These are phyloP conservation scores for Rhineura floridana DNA, from an alignment of 2,113 vertebrate genomes.

Conservation along the genomic window DNA sequence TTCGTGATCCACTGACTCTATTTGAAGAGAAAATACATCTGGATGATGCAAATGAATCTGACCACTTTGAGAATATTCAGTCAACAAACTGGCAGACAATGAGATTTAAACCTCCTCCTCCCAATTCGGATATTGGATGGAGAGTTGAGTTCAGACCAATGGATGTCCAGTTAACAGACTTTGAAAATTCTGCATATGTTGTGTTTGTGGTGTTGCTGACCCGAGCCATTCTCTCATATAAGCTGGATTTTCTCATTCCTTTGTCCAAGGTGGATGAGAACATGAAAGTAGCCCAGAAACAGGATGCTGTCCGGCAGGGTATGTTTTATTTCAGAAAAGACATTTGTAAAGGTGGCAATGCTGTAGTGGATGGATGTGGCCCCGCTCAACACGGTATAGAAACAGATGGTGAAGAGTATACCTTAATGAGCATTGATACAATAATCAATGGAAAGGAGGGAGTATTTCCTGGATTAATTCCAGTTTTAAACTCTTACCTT, in stretches of 20 bases:
- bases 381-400: conserved; percentile 81
- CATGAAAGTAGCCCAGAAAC: conserved; percentile 94
- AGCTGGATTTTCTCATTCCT: conserved; percentile 96
- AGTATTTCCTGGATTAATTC: conserved; percentile 94
- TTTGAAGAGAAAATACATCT: conserved; percentile 95
- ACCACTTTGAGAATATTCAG: conserved; percentile 99
- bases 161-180: conserved; percentile 93
- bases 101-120: conserved; percentile 98
- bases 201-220: conserved; percentile 97
- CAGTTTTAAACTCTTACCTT: conserved; percentile 95
- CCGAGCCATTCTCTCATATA: conserved; percentile 96
- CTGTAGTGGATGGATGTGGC: conserved; percentile 82
- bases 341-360: conserved; percentile 93
- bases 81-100: conserved; percentile 99
- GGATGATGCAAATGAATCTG: conserved; percentile 97
- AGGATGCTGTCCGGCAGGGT: conserved; percentile 90
- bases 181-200: conserved; percentile 97
- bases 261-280: conserved; percentile 99
- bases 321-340: conserved; percentile 98
- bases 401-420: conserved; percentile 81
- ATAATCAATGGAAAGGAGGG: conserved; percentile 99
- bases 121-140: conserved; percentile 98
- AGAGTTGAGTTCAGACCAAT: conserved; percentile 84
- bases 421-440: conserved; percentile 94
- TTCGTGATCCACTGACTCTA: conserved; percentile 92